Percentiles rank a stretch among this genome's conserved stretches.
These are phyloP conservation scores for Epinephelus coioides DNA, from an alignment of 2,797 vertebrate genomes.

Conservation along the genomic window DNA sequence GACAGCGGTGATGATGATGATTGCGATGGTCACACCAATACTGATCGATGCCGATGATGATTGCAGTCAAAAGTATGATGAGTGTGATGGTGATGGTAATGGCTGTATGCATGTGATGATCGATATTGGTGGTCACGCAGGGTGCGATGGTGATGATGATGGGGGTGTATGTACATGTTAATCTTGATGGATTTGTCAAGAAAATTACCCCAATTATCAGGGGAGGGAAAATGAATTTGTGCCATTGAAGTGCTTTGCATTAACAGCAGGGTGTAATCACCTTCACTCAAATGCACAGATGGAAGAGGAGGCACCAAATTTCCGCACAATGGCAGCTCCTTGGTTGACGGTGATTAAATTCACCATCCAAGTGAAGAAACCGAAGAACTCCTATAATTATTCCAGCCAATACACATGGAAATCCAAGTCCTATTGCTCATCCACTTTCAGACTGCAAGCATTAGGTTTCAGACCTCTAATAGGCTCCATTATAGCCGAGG, in stretches of 20 bases:
- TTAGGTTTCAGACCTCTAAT: constrained; percentile 60
- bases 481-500: constrained; percentile 58
- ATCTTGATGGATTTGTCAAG: constrained; percentile 36
- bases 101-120: constrained; percentile 19
- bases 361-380: constrained; percentile 54
- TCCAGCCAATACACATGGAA: constrained; percentile 54
- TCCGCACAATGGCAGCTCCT: constrained; percentile 35
- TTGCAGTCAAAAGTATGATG: constrained; percentile 24
- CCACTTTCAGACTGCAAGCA: constrained; percentile 45
- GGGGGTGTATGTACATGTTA: constrained; percentile 17
- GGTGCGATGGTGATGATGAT: neutral
- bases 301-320: constrained; percentile 20
- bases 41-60: constrained; percentile 51
- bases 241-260: constrained; percentile 48
- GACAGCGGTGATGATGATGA: constrained; percentile 39
- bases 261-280: constrained; percentile 60
- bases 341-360: constrained; percentile 62
- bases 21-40: constrained; percentile 27
- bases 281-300: constrained; percentile 37
- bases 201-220: constrained; percentile 39
- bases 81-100: constrained; percentile 6
- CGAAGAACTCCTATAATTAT: constrained; percentile 70
- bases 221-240: constrained; percentile 43
- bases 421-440: constrained; percentile 44
- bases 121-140: constrained; percentile 7